These are phyloP conservation scores for Saturnia pavonia DNA, from an alignment of 2,888 invertebrate genomes.

Conservation along the genomic window DNA sequence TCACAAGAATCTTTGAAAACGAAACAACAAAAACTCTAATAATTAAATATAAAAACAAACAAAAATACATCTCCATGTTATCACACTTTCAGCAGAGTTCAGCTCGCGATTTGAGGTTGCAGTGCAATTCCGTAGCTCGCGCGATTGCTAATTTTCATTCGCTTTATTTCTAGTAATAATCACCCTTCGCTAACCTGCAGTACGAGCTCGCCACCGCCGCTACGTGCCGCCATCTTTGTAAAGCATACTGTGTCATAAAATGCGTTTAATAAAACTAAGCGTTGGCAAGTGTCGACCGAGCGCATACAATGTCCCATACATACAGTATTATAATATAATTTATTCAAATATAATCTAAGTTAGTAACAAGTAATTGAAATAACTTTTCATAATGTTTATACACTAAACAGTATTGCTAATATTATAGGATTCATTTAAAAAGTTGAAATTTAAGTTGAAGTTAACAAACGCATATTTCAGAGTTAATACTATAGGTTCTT, in stretches of 20 bases:
- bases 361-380: background rate
- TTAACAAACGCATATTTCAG: background rate
- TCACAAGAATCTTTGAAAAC: no score
- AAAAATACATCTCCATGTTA: no score
- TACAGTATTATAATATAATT: background rate
- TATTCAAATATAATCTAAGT: background rate
- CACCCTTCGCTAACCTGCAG: no score
- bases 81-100: no score
- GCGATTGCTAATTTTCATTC: background rate
- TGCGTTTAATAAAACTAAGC: conserved; percentile 64
- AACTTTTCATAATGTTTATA: background rate
- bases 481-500: background rate
- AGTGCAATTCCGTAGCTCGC: no score
- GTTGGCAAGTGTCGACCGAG: conserved; percentile 71
- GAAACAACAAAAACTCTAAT: no score
- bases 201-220: no score
- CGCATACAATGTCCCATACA: conserved; percentile 37
- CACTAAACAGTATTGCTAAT: background rate
- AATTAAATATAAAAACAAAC: no score
- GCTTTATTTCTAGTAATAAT: no score
- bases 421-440: background rate
- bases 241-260: conserved; percentile 46
- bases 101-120: no score
- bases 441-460: background rate
- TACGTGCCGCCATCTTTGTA: background rate